Evolutionary conservation across 2,797 vertebrate species (phyloP).

Genomic region (Enteromius thamalakanensis): DNA sequence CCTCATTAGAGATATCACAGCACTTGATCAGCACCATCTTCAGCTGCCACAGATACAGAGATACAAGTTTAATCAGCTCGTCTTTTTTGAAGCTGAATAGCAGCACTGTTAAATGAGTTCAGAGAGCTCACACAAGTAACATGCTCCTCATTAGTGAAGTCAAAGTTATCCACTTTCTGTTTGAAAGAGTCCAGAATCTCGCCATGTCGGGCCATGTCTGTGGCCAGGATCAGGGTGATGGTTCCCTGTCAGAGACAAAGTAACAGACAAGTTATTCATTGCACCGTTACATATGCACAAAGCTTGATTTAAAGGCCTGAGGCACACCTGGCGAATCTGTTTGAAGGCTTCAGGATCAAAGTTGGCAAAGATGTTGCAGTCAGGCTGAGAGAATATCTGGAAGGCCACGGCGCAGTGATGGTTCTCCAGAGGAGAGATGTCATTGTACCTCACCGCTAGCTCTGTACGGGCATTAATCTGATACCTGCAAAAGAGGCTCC

Average conservation of each 20-base stretch:
- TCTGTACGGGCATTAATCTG: constrained; percentile 93
- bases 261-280: background rate
- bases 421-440: constrained; percentile 94
- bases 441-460: constrained; percentile 91
- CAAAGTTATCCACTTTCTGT: constrained; percentile 86
- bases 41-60: constrained; percentile 71
- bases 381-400: constrained; percentile 87
- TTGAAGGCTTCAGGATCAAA: constrained; percentile 85
- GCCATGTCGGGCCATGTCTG: constrained; percentile 91
- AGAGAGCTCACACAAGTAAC: constrained; percentile 81
- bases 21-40: constrained; percentile 96
- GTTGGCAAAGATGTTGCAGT: constrained; percentile 91
- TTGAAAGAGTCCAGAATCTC: constrained; percentile 93
- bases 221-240: constrained; percentile 91
- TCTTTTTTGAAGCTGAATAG: background rate
- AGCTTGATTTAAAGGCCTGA: background rate
- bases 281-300: background rate
- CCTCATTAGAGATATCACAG: constrained; percentile 94
- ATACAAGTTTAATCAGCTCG: background rate
- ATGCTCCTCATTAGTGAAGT: constrained; percentile 89
- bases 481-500: constrained; percentile 77
- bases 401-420: constrained; percentile 94
- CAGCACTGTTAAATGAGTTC: too few species aligned
- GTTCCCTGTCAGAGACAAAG: constrained; percentile 77
- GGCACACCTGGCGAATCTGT: constrained; percentile 87